Conservation (phyloP, 2,888 invertebrate species). For the Acleris cristana region DNA sequence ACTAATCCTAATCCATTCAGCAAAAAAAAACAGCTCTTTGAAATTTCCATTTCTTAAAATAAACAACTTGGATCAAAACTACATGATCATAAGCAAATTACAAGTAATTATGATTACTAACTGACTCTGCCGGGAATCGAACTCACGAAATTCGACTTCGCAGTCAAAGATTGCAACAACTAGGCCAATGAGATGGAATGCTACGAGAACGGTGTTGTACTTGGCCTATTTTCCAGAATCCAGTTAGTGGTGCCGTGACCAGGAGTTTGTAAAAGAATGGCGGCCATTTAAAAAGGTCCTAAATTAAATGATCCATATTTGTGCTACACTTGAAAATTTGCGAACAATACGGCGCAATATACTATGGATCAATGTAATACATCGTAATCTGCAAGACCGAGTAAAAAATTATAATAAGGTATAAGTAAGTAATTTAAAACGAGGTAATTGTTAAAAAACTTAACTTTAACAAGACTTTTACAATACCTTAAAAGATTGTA, state of each 20-base stretch:
- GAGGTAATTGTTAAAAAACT: not conserved
- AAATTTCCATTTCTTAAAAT: too few species aligned
- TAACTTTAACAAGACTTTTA: not conserved
- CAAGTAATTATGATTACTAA: too few species aligned
- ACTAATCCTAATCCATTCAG: too few species aligned
- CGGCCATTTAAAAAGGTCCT: constrained; percentile 16
- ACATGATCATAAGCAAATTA: too few species aligned
- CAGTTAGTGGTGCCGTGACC: constrained; percentile 1
- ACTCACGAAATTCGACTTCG: too few species aligned
- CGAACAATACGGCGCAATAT: not conserved
- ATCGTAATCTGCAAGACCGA: constrained; percentile 12
- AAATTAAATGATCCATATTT: constrained; percentile 25
- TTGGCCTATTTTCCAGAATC: not conserved
- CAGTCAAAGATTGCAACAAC: too few species aligned
- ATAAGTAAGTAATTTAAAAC: not conserved
- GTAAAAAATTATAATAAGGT: not conserved
- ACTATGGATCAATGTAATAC: too few species aligned
- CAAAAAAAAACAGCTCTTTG: too few species aligned
- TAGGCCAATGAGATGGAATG: too few species aligned
- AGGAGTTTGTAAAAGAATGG: constrained; percentile 3
- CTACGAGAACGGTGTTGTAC: not conserved
- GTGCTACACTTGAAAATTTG: constrained; percentile 1
- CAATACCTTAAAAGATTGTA: too few species aligned
- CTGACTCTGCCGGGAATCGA: too few species aligned
- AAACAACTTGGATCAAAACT: too few species aligned